Evolutionary conservation across 2,888 invertebrate genomes (phyloP), one percentile per base, ranked within the genome.

Genomic region (Aporophyla lueneburgensis): DNA sequence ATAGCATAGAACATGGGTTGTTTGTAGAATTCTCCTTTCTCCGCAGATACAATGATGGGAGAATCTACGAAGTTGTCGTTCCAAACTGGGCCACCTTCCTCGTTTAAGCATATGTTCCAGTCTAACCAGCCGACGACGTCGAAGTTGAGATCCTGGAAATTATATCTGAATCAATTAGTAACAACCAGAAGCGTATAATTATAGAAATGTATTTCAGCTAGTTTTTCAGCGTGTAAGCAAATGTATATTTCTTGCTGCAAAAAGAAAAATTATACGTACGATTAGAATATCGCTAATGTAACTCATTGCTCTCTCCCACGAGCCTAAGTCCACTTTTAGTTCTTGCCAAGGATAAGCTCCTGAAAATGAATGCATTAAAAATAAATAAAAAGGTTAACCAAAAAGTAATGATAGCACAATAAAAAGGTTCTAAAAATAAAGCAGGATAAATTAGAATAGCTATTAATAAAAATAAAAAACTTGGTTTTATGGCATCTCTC

Each of bases 1-100:
- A 99, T 92, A 0, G 97, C 97, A 92, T 99, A 99, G 93, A 97
- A 99, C 97, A 98, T 98, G 0, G 99, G 99, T 90, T 99, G 98
- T 89, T 99, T 99, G 91, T 98, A 98, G 92, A 99, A 98, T 93
- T 98, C 98, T 76, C 97, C 97, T 5, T 94, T 80, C 14, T 92
- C 89, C 0, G 90, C 85, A 66, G 88, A 86, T 1, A 93, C 92
- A 62, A 99, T 97, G 54, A 94, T 86, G 0, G 99, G 97, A 0
- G 98, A 96, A 94, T 99, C 99, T 0, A 98, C 98, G 88, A 95
- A 97, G 93, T 98, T 98, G 0, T 95, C 89, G 0, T 96, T 97
- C 97, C 98, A 98, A 88, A 97, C 98, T 2, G 99, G 99, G 0
- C 99, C 98, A 21, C 99, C 99, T 9, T 91, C 66, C 87, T 95